Conservation (phyloP, 37 sponge, comb jelly and placozoan genomes). For the Crambe crambe region DNA sequence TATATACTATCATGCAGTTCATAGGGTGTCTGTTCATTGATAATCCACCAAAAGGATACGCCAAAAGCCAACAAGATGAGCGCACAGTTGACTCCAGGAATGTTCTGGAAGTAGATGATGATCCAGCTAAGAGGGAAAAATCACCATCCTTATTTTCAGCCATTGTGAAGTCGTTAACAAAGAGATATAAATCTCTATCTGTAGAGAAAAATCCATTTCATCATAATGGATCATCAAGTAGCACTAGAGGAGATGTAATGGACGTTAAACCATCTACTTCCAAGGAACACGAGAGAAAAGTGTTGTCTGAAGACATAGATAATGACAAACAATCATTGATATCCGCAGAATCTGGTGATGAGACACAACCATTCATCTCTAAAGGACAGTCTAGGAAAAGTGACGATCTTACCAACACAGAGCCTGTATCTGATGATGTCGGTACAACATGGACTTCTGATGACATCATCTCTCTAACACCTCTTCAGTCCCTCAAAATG, state of each 20-base stretch:
- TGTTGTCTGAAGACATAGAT: too few relatives aligned
- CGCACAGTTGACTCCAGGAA: neutral
- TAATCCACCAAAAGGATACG: constrained; percentile 37
- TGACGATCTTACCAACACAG: neutral
- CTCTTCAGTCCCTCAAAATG: constrained; percentile 53
- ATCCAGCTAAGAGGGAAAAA: neutral
- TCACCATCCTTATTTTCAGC: neutral
- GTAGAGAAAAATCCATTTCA: neutral
- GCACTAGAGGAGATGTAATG: neutral
- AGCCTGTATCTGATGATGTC: neutral
- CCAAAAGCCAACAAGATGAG: neutral
- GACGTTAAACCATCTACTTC: too few relatives aligned
- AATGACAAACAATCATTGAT: neutral
- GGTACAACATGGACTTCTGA: neutral
- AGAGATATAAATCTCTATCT: neutral
- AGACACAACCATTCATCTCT: too few relatives aligned
- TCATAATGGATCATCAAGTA: neutral
- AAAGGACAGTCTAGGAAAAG: too few relatives aligned
- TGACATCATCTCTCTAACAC: constrained; percentile 33
- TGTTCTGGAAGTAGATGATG: neutral
- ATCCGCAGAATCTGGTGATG: neutral
- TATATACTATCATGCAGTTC: constrained; percentile 53
- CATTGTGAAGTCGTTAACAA: neutral
- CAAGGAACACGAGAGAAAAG: too few relatives aligned
- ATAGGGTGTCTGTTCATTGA: constrained; percentile 62